Conservation (phyloP, 1,140 invertebrate genomes). For the Aphelenchoides avenae region DNA sequence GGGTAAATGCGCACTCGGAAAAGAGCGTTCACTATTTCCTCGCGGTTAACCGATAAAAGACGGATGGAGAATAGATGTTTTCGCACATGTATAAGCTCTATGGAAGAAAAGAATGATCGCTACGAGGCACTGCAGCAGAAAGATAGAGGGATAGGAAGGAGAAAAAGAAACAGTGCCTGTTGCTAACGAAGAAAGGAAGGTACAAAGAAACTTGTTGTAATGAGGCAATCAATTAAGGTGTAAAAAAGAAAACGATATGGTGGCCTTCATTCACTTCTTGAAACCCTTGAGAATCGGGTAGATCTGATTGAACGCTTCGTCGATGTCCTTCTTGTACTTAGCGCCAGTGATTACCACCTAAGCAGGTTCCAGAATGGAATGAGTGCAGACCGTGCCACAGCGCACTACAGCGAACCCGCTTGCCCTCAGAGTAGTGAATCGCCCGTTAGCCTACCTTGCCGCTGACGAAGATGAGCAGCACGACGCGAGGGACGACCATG, state of each 20-base stretch:
- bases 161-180: neutral
- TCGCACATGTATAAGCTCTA: too few relatives aligned
- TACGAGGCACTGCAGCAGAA: neutral
- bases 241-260: neutral
- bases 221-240: neutral
- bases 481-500: slow-evolving; percentile 95
- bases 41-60: too few relatives aligned
- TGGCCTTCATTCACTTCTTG: slow-evolving; percentile 68
- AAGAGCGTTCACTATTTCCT: too few relatives aligned
- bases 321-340: slow-evolving; percentile 94
- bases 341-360: slow-evolving; percentile 70
- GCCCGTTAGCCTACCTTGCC: slow-evolving; percentile 35
- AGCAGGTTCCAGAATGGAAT: slow-evolving; percentile 2
- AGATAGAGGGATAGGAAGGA: neutral
- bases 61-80: too few relatives aligned
- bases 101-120: neutral
- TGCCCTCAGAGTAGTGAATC: slow-evolving; percentile 3
- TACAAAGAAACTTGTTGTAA: slow-evolving; percentile 1
- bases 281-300: slow-evolving; percentile 99
- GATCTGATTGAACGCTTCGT: slow-evolving; percentile 99
- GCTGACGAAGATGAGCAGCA: slow-evolving; percentile 69
- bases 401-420: too few relatives aligned
- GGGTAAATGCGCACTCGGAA: too few relatives aligned
- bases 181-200: too few relatives aligned
- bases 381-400: slow-evolving; percentile 3